Conservation (phyloP, 2,797 vertebrate genomes). For the Falco rusticolus region DNA sequence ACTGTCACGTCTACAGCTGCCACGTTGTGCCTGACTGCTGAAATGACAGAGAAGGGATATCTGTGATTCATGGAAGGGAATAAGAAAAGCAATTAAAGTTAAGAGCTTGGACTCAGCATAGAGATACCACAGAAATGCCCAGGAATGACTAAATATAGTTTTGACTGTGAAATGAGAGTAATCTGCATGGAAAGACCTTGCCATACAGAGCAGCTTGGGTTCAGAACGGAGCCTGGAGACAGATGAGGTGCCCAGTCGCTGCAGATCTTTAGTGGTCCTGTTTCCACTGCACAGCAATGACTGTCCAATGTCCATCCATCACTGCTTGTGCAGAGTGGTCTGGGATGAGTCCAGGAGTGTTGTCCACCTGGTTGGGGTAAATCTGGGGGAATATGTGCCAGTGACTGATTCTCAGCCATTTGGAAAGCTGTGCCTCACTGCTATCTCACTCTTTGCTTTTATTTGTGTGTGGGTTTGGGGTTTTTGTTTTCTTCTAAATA, state of each 20-base stretch:
- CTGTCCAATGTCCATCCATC: neutral
- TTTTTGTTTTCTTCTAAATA: neutral
- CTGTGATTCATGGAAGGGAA: neutral
- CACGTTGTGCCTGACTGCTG: neutral
- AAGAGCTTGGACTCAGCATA: neutral
- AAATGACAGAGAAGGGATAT: neutral
- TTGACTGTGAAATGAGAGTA: neutral
- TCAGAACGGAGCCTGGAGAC: neutral
- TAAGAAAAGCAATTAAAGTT: neutral
- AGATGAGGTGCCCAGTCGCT: neutral
- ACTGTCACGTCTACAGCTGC: conserved; percentile 5
- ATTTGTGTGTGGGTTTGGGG: neutral
- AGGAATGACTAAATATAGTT: neutral
- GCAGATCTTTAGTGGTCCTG: neutral
- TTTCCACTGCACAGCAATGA: neutral
- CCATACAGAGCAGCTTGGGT: neutral
- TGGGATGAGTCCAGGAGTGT: neutral
- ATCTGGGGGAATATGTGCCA: neutral
- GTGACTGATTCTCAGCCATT: neutral
- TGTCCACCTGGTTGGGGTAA: neutral
- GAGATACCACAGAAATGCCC: neutral
- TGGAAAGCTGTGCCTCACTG: neutral
- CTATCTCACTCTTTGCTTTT: neutral
- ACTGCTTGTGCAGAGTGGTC: neutral
- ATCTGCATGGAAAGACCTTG: neutral